Conservation (phyloP, 2,113 vertebrate genomes). For the Prunella himalayana region DNA sequence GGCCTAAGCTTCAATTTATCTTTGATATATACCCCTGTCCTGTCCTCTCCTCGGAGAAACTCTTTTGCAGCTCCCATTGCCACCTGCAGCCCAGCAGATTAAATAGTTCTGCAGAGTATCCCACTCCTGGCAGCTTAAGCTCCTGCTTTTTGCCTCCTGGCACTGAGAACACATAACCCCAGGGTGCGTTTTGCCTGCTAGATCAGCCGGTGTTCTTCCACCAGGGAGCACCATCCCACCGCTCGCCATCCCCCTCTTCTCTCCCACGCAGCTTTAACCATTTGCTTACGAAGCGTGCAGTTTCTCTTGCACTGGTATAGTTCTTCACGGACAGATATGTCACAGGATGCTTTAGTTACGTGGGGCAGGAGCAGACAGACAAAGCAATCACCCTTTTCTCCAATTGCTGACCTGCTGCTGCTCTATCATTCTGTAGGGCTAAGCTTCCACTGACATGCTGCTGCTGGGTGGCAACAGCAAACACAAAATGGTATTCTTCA, state of each 20-base stretch:
- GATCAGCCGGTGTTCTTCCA: neutral
- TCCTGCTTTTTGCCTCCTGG: neutral
- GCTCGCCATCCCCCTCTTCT: neutral
- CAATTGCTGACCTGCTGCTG: neutral
- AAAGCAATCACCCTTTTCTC: neutral
- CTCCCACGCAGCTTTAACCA: neutral
- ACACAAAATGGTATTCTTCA: neutral
- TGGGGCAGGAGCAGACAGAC: neutral
- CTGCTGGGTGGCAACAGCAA: neutral
- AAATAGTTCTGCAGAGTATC: neutral
- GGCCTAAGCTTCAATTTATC: neutral
- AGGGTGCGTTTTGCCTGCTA: fast-evolving
- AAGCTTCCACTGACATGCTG: neutral
- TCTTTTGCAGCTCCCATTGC: neutral
- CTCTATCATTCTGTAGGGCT: fast-evolving
- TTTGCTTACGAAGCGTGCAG: neutral
- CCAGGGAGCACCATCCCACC: constrained; percentile 46
- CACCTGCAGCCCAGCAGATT: neutral
- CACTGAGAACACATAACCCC: neutral
- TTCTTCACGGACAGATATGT: neutral
- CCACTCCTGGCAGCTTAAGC: neutral
- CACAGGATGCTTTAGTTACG: fast-evolving
- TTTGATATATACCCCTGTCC: neutral
- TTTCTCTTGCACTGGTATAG: neutral
- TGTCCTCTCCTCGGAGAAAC: neutral